Evolutionary conservation across 2,113 vertebrate genomes (phyloP), one percentile per base, ranked within the genome.

Genomic region (Pseudopodoces humilis): DNA sequence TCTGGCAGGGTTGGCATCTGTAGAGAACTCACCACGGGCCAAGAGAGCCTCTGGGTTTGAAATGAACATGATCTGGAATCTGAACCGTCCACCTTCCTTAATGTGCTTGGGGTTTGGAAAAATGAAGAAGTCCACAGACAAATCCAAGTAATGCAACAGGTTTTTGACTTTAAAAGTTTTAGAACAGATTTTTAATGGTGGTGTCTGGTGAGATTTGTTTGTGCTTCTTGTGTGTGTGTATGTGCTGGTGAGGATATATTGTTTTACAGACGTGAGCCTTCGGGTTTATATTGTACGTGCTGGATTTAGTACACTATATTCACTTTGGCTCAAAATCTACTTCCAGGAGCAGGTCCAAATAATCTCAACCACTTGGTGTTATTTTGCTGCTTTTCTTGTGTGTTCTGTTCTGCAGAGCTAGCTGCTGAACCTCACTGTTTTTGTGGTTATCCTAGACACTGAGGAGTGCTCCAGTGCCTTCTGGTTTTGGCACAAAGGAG

Each of bases 321-420:
- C 53, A 35, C 58, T 93, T 88, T 96, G 91, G 77, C 91, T 95
- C 41, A 41, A 56, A 79, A 68, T 52, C 64, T 46, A 1, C 28
- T 87, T 92, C 72, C 49, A 82, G 80, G 86, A 95, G 33, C 33
- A 80, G 33, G 53, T 95, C 86, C 95, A 97, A 93, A 58, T 37
- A 92, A 79, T 6, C 8, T 82, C 53, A 76, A 39, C 4, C 2
- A 2, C 27, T 80, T 24, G 63, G 86, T 63, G 15, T 60, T 87
- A 24, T 52, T 87, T 80, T 69, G 18, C 3, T 67, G 25, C 20
- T 16, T n/a, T 41, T 44, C 64, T 35, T 41, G 2, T 28, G 15
- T 67, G 23, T 50, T 84, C 41, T 27, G 13, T 71, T 56, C 65
- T 58, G 37, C 24, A 65, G 68, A 53, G 7, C 37, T 41, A 10